Percentiles rank a stretch among this genome's conserved stretches.
Conservation (phyloP, 2,113 vertebrate genomes). For the Pseudorasbora parva region DNA sequence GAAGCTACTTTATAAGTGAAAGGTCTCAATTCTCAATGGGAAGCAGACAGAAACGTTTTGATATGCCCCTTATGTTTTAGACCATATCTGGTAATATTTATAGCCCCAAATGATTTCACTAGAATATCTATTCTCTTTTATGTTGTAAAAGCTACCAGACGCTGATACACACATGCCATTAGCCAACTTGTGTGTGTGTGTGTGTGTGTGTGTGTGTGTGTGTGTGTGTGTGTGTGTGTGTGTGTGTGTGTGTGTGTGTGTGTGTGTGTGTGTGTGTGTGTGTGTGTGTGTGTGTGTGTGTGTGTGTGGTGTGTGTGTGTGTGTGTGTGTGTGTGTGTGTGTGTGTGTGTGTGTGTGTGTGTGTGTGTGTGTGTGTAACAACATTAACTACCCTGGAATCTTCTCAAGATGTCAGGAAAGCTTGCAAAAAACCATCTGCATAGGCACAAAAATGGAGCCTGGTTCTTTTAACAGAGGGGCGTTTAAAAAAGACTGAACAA, state of each 20-base stretch:
- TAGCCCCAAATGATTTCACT: constrained; percentile 13
- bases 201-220: no score
- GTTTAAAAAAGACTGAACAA: constrained; percentile 75
- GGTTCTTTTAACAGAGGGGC: constrained; percentile 49
- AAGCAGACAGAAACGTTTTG: not conserved
- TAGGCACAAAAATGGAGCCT: constrained; percentile 40
- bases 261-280: not conserved
- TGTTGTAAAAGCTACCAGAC: constrained; percentile 31
- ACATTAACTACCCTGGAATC: constrained; percentile 7
- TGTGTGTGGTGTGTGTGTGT: not conserved
- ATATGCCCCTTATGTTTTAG: not conserved
- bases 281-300: not conserved
- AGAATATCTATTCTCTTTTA: not conserved
- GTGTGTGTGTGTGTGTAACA: not conserved
- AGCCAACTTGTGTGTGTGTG: not conserved
- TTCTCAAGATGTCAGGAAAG: constrained; percentile 45
- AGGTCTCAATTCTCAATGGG: not conserved
- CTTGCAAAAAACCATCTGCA: constrained; percentile 50
- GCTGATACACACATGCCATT: constrained; percentile 15
- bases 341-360: not conserved
- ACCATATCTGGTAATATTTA: constrained; percentile 25
- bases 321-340: not conserved
- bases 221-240: not conserved
- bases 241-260: not conserved
- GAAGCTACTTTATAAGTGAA: not conserved